A percentile compares a stretch with the other conserved stretches of the same genome.
phyloP scores from a whole-genome alignment of 2,888 invertebrate species.

The Diadegma fenestrale region DNA sequence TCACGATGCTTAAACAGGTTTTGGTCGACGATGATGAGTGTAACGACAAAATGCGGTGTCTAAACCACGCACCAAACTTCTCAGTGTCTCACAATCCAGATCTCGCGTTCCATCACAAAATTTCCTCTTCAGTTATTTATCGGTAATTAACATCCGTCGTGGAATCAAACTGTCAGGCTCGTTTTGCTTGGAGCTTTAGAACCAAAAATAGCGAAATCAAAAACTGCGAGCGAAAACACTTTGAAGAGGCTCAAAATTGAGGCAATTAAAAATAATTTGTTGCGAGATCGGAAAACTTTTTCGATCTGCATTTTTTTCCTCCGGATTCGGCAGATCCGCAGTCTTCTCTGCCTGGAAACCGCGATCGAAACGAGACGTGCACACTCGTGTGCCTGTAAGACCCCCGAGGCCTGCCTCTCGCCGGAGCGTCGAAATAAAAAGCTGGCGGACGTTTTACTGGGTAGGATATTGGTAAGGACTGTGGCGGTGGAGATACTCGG shows the following conservation, averaged over 20 bases:
- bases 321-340: constrained; percentile 22
- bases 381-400: background rate
- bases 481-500: constrained; percentile 10
- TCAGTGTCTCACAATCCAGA: background rate
- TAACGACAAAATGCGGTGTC: constrained; percentile 14
- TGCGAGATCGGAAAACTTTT: constrained; percentile 4
- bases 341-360: background rate
- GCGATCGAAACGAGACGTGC: constrained; percentile 10
- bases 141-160: constrained; percentile 37
- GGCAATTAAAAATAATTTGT: background rate
- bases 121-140: constrained; percentile 54
- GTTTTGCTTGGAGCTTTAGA: background rate
- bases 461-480: constrained; percentile 30
- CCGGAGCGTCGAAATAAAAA: constrained; percentile 32
- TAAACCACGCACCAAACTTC: background rate
- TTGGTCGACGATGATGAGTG: constrained; percentile 40
- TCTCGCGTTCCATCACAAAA: background rate
- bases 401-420: constrained; percentile 21
- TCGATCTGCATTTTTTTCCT: constrained; percentile 53
- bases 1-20: constrained; percentile 42
- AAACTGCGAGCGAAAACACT: background rate
- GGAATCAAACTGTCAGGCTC: constrained; percentile 47
- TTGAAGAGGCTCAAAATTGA: constrained; percentile 1
- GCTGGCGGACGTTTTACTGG: constrained; percentile 10
- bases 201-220: constrained; percentile 12